Conservation (phyloP, 2,113 vertebrate species). For the Daphoenositta chrysoptera region DNA sequence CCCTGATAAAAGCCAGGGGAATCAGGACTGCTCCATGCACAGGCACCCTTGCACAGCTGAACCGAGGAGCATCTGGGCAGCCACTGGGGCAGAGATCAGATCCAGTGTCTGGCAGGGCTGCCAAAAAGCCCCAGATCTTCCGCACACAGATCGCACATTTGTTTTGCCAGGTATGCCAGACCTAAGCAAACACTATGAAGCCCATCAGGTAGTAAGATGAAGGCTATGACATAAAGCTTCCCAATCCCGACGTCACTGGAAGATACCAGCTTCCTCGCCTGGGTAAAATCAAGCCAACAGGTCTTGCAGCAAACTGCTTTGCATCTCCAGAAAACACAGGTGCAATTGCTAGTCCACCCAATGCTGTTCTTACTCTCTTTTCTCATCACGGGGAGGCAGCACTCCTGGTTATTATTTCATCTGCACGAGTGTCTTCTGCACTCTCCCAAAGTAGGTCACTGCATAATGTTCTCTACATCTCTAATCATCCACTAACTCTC, state of each 20-base stretch:
- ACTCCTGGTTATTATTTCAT: neutral
- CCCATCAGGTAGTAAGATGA: neutral
- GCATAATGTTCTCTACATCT: neutral
- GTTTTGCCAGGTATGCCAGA: neutral
- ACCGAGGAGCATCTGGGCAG: neutral
- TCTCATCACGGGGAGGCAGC: fast-evolving
- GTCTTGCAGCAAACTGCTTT: neutral
- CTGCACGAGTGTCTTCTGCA: neutral
- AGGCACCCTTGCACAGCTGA: neutral
- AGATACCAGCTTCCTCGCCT: neutral
- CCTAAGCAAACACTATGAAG: neutral
- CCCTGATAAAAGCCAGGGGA: neutral
- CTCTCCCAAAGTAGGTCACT: neutral
- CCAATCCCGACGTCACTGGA: neutral
- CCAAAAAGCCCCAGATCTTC: neutral
- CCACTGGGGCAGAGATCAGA: neutral
- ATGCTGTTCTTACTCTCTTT: neutral
- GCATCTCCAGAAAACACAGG: neutral
- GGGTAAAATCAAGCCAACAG: neutral
- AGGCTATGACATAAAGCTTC: neutral
- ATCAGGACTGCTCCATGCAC: neutral
- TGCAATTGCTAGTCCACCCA: neutral
- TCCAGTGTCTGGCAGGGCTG: neutral
- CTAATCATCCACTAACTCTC: neutral
- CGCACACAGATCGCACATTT: neutral